Evolutionary conservation across 2,113 vertebrate species (phyloP), one percentile per base, ranked within the genome.

Genomic region (Gobius niger): DNA sequence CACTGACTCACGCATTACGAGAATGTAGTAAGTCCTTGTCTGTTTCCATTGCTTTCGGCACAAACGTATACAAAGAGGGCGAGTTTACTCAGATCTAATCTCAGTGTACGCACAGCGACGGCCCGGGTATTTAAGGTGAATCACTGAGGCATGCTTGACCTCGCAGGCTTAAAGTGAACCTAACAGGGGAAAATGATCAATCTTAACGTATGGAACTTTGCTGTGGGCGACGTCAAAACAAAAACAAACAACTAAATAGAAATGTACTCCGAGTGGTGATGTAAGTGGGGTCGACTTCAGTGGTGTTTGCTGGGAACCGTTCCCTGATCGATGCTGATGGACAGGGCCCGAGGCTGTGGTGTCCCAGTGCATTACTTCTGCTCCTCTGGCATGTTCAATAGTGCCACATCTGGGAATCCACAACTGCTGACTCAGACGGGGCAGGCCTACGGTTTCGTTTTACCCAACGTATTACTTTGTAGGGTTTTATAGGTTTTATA

Each of bases 291-390:
- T 66, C 47, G 47, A 64, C 44, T 49, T 56, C 7, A 9, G 18
- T 54, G 42, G 50, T 46, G 53, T 44, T 81, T 76, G 46, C 84
- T 68, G 85, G 81, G 67, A 73, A 68, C n/a, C 44, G 0, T 42
- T 7, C 41, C 61, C 6, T 11, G 75, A 82, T 89, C 82, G 61
- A 87, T 88, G 53, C 65, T 67, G 72, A 84, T 74, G 82, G 73
- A 67, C 50, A 54, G 47, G 53, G 62, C 51, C 59, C 62, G 62
- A 4, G 34, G 18, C 54, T 81, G 85, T 73, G 77, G 78, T 40
- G 46, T 73, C 57, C 67, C 70, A 62, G 12, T 52, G 65, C 82
- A 85, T 82, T 78, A 76, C 69, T 62, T 54, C 49, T 47, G 47
- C 57, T 79, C 52, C 47, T 52, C 66, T 65, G 63, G 63, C 41